A percentile compares a stretch with the other conserved stretches of the same genome.
These are phyloP conservation scores for Chelonia mydas DNA, from an alignment of 2,797 vertebrate species.

Conservation along the genomic window DNA sequence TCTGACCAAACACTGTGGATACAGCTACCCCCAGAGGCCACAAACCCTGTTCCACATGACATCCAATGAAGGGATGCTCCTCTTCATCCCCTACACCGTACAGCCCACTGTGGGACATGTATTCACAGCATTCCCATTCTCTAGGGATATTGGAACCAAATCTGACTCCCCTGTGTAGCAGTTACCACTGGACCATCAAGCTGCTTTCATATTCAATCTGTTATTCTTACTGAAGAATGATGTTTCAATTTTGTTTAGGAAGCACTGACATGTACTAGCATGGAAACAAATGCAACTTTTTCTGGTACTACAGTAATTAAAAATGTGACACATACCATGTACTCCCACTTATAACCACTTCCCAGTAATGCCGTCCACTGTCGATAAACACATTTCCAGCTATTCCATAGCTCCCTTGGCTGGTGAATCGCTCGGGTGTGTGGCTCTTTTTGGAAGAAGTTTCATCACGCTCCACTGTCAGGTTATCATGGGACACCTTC, in stretches of 20 bases:
- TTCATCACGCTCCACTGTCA: conserved; percentile 97
- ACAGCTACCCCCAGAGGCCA: background rate
- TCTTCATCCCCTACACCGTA: background rate
- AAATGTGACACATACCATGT: conserved; percentile 87
- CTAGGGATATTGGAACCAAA: background rate
- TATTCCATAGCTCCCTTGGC: conserved; percentile 95
- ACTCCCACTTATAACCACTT: conserved; percentile 96
- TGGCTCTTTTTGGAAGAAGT: conserved; percentile 97
- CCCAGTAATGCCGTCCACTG: conserved; percentile 98
- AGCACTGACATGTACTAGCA: background rate
- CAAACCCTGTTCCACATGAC: background rate
- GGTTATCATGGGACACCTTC: conserved; percentile 95
- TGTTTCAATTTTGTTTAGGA: background rate
- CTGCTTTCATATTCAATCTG: background rate
- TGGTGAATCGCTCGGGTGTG: conserved; percentile 94
- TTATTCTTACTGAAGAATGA: background rate
- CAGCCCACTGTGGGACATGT: background rate
- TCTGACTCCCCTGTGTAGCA: background rate
- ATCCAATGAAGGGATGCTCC: background rate
- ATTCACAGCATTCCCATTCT: background rate
- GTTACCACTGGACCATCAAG: background rate
- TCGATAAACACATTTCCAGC: conserved; percentile 97
- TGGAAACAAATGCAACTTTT: background rate
- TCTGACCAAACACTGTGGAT: background rate
- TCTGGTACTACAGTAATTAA: background rate